phyloP scores from a whole-genome alignment of 2,113 vertebrate genomes.

The Mirza zaza region DNA sequence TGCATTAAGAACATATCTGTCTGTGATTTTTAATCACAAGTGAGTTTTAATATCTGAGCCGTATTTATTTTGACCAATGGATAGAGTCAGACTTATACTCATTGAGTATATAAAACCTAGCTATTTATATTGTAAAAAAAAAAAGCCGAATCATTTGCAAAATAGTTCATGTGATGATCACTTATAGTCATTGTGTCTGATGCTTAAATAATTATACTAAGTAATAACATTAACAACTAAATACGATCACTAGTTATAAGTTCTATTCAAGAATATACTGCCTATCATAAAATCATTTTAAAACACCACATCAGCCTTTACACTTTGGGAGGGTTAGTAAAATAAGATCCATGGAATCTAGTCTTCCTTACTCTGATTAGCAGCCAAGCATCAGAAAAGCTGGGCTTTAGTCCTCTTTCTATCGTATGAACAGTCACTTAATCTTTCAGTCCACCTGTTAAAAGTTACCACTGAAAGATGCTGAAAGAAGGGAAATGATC shows the following conservation, averaged over 20 bases:
- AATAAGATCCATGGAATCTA: constrained; percentile 1
- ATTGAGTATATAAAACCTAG: not conserved
- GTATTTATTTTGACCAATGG: constrained; percentile 28
- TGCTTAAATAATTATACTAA: not conserved
- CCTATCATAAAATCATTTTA: not conserved
- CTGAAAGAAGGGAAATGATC: not conserved
- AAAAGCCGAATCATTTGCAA: not conserved
- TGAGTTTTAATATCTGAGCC: constrained; percentile 29
- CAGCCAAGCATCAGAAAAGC: not conserved
- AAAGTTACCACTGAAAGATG: not conserved
- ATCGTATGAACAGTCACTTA: not conserved
- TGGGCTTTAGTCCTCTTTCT: not conserved
- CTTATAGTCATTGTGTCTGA: not conserved
- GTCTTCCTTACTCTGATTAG: not conserved
- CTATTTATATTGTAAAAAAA: not conserved
- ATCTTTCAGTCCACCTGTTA: not conserved
- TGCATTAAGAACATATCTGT: not conserved
- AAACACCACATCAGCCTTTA: not conserved
- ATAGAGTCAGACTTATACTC: constrained; percentile 16
- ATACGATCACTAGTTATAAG: not conserved
- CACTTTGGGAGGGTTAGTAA: not conserved
- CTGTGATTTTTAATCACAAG: constrained; percentile 17
- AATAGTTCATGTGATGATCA: not conserved
- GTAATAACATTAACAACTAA: constrained; percentile 19
- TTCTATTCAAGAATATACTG: not conserved